Base-by-base conservation (phyloP, 53 echinoderm and acorn worm genomes). In the Mesocentrotus franciscanus region DNA sequence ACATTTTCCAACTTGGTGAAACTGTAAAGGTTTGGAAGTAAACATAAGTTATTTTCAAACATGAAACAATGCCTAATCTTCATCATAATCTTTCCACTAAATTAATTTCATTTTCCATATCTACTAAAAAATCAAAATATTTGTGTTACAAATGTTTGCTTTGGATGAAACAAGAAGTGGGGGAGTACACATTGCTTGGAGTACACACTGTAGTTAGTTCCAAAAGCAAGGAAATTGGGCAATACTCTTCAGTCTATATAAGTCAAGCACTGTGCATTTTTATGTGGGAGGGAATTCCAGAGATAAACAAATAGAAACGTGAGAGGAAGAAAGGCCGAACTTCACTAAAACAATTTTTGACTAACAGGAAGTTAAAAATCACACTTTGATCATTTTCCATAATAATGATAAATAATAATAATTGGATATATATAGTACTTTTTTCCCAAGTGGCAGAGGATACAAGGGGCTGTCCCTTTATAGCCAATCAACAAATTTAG, bases 251-350 rank as follows among this genome's bases (percentile, higher is more conserved):
- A 71, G n/a, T 26, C 10, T 71, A 27, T 26, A 33, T 32, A 76
- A 30, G 33, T 33, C 76, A 9, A 26, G 71, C 71, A 61, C 61
- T 22, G 49, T 49, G 79, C 79, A 85, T 58, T 58, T 87, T 56
- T 2, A 58, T 87, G 87, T 87, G 87, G 87, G 87, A 57, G 87
- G n/a, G 87, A 57, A 87, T 87, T 87, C 87, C 87, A 58, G 87
- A n/a, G 58, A 87, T 87, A 84, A 84, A 84, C 84, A 81, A 81
- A 42, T 64, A 64, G 64, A 64, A 64, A 64, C 16, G 20, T 64
- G 5, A 64, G 20, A 64, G 18, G 62, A 61, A 64, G 64, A 20
- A 15, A 20, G 64, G 6, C 6, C 49, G 7, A 13, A 64, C 64
- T 64, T 20, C 64, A 64, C 16, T 7, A 20, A 64, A 49, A 49